Evolutionary conservation across 2,113 vertebrate genomes (phyloP).

Genomic region (Indri indri): DNA sequence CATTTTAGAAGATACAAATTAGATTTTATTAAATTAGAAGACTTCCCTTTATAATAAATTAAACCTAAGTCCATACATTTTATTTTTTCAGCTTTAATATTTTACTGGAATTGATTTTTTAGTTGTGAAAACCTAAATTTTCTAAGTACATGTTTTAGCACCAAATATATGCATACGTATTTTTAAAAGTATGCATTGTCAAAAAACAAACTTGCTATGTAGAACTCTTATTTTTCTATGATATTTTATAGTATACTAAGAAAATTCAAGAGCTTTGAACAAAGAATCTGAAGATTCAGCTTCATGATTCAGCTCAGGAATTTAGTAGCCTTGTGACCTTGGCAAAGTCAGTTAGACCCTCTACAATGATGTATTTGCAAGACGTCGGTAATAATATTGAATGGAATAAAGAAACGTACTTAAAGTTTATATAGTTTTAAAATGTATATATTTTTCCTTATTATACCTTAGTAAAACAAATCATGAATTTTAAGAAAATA

Average conservation of each 20-base stretch:
- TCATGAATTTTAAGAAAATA: not conserved
- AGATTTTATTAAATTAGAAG: not conserved
- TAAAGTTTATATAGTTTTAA: not conserved
- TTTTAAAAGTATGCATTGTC: not conserved
- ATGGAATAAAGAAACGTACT: not conserved
- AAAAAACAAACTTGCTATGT: not conserved
- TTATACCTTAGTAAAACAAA: not conserved
- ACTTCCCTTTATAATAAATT: conserved; percentile 14
- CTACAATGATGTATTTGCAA: not conserved
- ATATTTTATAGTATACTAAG: not conserved
- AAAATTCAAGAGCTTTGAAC: not conserved
- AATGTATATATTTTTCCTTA: not conserved
- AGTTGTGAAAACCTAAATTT: conserved; percentile 22
- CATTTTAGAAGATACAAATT: conserved; percentile 6
- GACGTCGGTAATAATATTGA: not conserved
- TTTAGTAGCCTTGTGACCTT: not conserved
- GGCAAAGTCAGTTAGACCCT: not conserved
- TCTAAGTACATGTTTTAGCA: not conserved
- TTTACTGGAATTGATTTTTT: not conserved
- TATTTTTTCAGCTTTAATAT: not conserved
- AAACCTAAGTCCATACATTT: not conserved
- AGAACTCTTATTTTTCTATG: not conserved
- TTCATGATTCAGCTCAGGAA: not conserved
- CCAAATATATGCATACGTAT: not conserved
- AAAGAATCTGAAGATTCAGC: not conserved